Evolutionary conservation across 2,888 invertebrate species (phyloP).

Genomic region (Operophtera brumata): DNA sequence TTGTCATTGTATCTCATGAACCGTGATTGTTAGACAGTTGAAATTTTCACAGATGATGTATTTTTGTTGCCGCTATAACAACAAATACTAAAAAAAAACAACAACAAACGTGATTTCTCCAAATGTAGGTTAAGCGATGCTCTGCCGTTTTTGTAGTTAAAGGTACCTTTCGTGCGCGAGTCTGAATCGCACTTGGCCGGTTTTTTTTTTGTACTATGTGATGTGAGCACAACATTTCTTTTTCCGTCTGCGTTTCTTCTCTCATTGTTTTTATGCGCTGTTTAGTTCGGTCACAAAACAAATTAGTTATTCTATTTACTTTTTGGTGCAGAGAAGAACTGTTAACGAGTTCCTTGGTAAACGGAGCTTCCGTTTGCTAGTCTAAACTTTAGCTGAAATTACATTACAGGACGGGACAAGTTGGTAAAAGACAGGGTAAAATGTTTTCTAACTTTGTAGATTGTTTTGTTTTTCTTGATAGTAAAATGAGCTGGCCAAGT

Average conservation of each 20-base stretch:
- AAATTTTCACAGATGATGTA: no score
- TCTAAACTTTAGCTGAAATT: conserved; percentile 18
- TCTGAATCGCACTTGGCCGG: no score
- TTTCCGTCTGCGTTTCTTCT: background rate
- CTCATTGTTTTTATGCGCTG: background rate
- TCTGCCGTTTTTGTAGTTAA: no score
- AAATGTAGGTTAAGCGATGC: no score
- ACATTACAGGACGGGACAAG: conserved; percentile 11
- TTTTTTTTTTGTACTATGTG: background rate
- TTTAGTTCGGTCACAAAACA: conserved; percentile 9
- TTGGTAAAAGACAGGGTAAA: conserved; percentile 17
- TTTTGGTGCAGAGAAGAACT: conserved; percentile 5
- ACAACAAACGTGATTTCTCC: no score
- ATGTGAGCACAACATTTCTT: background rate
- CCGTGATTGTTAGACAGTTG: no score
- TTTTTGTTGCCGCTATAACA: no score
- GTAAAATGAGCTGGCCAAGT: background rate
- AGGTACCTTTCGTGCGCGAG: no score
- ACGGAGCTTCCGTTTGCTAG: conserved; percentile 13
- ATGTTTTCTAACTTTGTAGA: conserved; percentile 7
- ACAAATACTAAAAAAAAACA: no score
- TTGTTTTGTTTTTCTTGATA: background rate
- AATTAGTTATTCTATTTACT: conserved; percentile 18
- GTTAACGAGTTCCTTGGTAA: conserved; percentile 18
- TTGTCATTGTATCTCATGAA: no score